Evolutionary conservation across 1,140 invertebrate species (phyloP).

Genomic region (Parasteatoda tepidariorum): DNA sequence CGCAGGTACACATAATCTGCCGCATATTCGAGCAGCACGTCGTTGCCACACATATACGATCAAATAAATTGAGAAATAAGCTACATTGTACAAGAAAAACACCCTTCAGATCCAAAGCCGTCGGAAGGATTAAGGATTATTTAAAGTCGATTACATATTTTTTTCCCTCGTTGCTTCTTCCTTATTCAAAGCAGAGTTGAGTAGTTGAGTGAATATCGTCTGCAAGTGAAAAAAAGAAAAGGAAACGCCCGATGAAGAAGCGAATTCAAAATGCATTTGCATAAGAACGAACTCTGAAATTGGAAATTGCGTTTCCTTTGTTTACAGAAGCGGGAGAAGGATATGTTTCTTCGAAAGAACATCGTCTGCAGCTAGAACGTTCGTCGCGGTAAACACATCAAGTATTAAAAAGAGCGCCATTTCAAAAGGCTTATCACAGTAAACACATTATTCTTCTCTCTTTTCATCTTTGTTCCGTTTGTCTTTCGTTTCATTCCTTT

Average conservation of each 20-base stretch:
- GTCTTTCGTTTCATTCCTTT: conserved; percentile 1
- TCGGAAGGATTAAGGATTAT: conserved; percentile 57
- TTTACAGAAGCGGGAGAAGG: conserved; percentile 43
- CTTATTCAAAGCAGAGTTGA: not conserved
- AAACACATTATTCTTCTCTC: conserved; percentile 57
- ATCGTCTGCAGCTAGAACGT: not conserved
- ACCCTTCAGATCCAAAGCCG: not conserved
- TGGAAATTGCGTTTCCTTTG: conserved; percentile 60
- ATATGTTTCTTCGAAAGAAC: conserved; percentile 47
- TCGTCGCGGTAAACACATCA: conserved; percentile 54
- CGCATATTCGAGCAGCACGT: not conserved
- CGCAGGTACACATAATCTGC: conserved; percentile 6
- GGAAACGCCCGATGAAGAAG: conserved; percentile 22
- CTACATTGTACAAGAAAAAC: conserved; percentile 1
- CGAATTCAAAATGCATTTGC: conserved; percentile 59
- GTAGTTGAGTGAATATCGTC: conserved; percentile 47
- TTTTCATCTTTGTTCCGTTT: conserved; percentile 35
- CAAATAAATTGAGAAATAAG: conserved; percentile 58
- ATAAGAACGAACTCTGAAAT: conserved; percentile 54
- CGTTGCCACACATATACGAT: conserved; percentile 8
- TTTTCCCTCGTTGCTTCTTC: not conserved
- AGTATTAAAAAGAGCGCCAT: conserved; percentile 60
- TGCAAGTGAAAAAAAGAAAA: conserved; percentile 23
- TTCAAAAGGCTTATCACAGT: conserved; percentile 58
- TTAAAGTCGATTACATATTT: conserved; percentile 53